phyloP scores from a whole-genome alignment of 30 jellyfish, hydroid and myxozoan species.

The Mastigias papua region DNA sequence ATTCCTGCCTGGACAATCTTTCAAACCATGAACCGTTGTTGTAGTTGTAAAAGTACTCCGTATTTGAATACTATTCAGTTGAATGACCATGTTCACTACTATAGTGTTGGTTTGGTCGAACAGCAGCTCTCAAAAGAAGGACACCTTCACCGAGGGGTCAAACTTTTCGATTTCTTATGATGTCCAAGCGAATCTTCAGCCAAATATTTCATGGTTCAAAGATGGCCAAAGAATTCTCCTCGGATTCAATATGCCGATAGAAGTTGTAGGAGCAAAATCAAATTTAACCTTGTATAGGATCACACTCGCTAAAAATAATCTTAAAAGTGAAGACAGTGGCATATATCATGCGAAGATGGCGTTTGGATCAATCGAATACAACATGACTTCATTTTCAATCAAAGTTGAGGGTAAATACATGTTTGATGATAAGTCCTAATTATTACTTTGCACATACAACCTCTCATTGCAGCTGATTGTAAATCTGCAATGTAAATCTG shows the following conservation, averaged over 20 bases:
- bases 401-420: constrained; percentile 18
- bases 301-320: neutral
- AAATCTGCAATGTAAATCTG: too few species aligned
- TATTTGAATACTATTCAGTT: too few species aligned
- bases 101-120: neutral
- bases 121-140: neutral
- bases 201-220: constrained; percentile 27
- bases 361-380: neutral
- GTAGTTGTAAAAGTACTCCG: too few species aligned
- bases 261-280: neutral
- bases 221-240: neutral
- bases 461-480: neutral
- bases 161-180: constrained; percentile 7
- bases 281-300: constrained; percentile 29
- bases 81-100: neutral
- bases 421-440: too few species aligned
- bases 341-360: constrained; percentile 8
- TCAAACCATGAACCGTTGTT: too few species aligned
- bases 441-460: neutral
- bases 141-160: neutral
- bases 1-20: too few species aligned
- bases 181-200: constrained; percentile 20
- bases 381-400: neutral
- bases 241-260: neutral
- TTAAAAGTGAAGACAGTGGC: neutral